phyloP scores from a whole-genome alignment of 1,140 invertebrate species.

The Mamestra configurata region DNA sequence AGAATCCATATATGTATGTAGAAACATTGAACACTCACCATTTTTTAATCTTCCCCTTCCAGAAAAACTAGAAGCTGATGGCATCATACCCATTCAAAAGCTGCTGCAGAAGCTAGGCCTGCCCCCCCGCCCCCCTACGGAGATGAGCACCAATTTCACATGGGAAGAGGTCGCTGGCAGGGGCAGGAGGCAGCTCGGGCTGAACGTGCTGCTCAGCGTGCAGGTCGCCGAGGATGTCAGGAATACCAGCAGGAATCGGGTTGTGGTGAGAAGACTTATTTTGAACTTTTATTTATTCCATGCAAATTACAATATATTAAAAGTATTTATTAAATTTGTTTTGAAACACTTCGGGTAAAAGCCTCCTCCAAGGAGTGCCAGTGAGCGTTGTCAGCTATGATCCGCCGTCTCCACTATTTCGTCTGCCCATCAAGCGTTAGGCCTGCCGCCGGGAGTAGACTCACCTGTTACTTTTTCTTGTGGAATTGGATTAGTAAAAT shows the following conservation, averaged over 20 bases:
- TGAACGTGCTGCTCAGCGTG: slow-evolving; percentile 90
- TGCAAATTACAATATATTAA: too few species aligned
- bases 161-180: slow-evolving; percentile 86
- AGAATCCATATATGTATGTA: not conserved
- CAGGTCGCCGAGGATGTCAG: slow-evolving; percentile 90
- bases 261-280: slow-evolving; percentile 89
- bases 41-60: slow-evolving; percentile 42
- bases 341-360: too few species aligned
- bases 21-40: not conserved
- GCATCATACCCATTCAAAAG: slow-evolving; percentile 88
- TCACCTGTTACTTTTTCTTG: too few species aligned
- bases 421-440: too few species aligned
- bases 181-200: slow-evolving; percentile 88
- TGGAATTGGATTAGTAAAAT: too few species aligned
- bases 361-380: too few species aligned
- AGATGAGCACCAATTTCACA: slow-evolving; percentile 78
- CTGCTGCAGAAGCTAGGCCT: slow-evolving; percentile 86
- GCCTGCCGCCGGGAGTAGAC: too few species aligned
- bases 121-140: slow-evolving; percentile 82
- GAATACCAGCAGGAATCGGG: slow-evolving; percentile 90
- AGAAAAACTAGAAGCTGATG: slow-evolving; percentile 89
- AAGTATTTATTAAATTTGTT: too few species aligned
- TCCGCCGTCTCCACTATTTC: too few species aligned
- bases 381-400: too few species aligned
- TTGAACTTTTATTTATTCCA: too few species aligned